Evolutionary conservation across 2,797 vertebrate genomes (phyloP).

Genomic region (Sebastes itinus): DNA sequence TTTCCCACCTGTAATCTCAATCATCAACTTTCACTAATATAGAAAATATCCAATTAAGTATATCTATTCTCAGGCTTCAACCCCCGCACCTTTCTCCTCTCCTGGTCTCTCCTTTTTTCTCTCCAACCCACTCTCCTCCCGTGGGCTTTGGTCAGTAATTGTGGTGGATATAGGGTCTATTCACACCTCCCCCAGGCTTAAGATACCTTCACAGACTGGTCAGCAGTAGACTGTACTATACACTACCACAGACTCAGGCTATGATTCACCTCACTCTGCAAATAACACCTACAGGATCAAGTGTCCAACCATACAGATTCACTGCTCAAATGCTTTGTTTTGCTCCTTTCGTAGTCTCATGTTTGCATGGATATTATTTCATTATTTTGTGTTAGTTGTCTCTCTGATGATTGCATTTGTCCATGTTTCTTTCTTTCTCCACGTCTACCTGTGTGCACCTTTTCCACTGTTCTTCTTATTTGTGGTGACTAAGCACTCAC

Average conservation of each 20-base stretch:
- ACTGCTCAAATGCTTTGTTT: not conserved
- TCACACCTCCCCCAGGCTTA: slow-evolving; percentile 40
- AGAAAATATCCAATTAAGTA: slow-evolving; percentile 50
- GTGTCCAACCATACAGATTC: not conserved
- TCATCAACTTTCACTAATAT: slow-evolving; percentile 34
- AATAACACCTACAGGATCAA: slow-evolving; percentile 7
- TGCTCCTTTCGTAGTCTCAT: not conserved
- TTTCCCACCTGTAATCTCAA: slow-evolving; percentile 28
- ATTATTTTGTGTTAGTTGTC: not conserved
- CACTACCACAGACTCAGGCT: not conserved
- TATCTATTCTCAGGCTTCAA: slow-evolving; percentile 18
- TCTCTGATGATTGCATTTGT: not conserved
- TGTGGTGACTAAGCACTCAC: not conserved
- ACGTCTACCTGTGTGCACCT: not conserved
- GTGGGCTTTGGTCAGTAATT: slow-evolving; percentile 58
- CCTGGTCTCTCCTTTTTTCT: not conserved
- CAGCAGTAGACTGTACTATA: slow-evolving; percentile 12
- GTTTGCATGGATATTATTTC: not conserved
- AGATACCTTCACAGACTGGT: slow-evolving; percentile 23
- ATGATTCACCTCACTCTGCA: slow-evolving; percentile 2
- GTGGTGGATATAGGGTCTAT: slow-evolving; percentile 33
- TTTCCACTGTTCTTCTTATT: not conserved
- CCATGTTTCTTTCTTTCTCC: not conserved
- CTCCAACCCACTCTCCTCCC: slow-evolving; percentile 25
- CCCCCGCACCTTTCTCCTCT: slow-evolving; percentile 15